Conservation (phyloP, 2,888 invertebrate genomes). For the Byasa hedistus region DNA sequence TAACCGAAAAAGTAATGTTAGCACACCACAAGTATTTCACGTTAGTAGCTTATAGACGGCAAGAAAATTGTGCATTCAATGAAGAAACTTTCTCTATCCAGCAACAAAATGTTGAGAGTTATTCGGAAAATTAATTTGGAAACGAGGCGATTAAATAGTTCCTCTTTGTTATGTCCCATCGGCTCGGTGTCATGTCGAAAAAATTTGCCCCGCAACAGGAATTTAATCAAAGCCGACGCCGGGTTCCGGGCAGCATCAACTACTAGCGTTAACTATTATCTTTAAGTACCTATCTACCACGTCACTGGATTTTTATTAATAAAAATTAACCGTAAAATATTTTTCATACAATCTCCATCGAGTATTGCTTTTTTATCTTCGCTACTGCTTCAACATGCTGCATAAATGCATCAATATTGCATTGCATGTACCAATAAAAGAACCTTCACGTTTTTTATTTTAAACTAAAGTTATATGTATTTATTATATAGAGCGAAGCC, state of each 20-base stretch:
- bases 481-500: too few relatives aligned
- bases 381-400: too few relatives aligned
- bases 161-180: conserved; percentile 26
- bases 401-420: too few relatives aligned
- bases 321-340: not conserved
- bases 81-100: conserved; percentile 12
- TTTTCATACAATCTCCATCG: not conserved
- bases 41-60: not conserved
- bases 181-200: conserved; percentile 38
- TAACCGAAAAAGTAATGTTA: too few relatives aligned
- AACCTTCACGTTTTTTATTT: too few relatives aligned
- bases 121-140: conserved; percentile 28
- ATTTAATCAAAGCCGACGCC: conserved; percentile 50
- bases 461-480: too few relatives aligned
- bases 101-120: conserved; percentile 23
- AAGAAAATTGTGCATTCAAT: conserved; percentile 11
- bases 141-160: conserved; percentile 30
- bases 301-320: not conserved
- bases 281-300: conserved; percentile 4
- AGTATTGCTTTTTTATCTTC: too few relatives aligned
- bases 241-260: not conserved
- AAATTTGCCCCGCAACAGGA: conserved; percentile 45
- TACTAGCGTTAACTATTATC: conserved; percentile 9
- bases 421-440: too few relatives aligned
- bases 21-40: not conserved